Base-by-base conservation (phyloP, 2,113 vertebrate species). In the Ictalurus punctatus region DNA sequence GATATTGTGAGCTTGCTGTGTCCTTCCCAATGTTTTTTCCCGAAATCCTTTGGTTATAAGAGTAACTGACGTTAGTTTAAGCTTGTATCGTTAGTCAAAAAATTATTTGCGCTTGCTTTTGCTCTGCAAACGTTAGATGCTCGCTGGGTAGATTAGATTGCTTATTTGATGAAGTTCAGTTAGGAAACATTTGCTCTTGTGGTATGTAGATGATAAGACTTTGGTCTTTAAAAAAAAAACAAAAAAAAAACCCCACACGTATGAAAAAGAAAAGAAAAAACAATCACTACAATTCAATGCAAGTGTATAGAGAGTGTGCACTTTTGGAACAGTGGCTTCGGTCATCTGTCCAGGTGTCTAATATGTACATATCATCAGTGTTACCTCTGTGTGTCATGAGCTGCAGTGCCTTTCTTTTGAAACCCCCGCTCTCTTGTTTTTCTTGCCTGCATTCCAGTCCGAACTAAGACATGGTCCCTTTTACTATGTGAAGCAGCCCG, bases 381-480 rank as follows among this genome's bases (percentile, higher is more conserved):
- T 90, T 61, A 93, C 91, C 89, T 86, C 84, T 87, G 90, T 92
- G 91, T 92, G 90, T 92, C 91, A 44, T 90, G 80, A 92, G 30
- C 91, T 93, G 87, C 90, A 89, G 91, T 88, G 74, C 86, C 95
- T 95, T 92, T 91, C 96, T 97, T 97, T 97, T 98, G 96, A 98
- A 97, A 96, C 96, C 89, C 92, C 86, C 89, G 85, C 91, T 94
- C 92, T 90, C 90, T 93, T 99, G 97, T 98, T 97, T 98, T 95
- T 98, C 97, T 98, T 97, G 96, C 97, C 98, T 97, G 96, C 97
- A 96, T 97, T 97, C 95, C 97, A 99, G 98, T 97, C 98, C 97
- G 98, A 99, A 93, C 98, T 99, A 99, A 99, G 98, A 97, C 98
- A 99, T 97, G 98, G 98, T 98, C 98, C 98, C 97, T 99, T 99